These are phyloP conservation scores for Popillia japonica DNA, from an alignment of 1,140 invertebrate species.

Conservation along the genomic window DNA sequence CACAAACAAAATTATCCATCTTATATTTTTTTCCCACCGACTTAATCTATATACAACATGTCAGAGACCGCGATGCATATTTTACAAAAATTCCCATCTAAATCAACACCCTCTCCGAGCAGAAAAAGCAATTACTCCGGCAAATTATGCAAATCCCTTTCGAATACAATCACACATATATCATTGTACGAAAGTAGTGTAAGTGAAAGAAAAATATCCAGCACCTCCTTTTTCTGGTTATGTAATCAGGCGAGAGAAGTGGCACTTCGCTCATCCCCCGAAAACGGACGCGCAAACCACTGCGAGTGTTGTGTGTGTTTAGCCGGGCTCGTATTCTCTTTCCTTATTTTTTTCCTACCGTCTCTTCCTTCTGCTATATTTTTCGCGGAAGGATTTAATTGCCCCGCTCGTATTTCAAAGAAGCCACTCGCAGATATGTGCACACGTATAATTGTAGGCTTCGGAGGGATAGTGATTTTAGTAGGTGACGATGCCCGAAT, in stretches of 20 bases:
- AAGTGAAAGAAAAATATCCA: conserved; percentile 41
- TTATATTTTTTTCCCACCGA: too few relatives aligned
- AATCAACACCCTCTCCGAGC: conserved; percentile 26
- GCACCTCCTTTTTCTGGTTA: conserved; percentile 48
- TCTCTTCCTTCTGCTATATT: not conserved
- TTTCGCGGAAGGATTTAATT: conserved; percentile 15
- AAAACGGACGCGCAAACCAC: not conserved
- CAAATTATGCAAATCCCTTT: conserved; percentile 34
- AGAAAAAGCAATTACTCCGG: conserved; percentile 25
- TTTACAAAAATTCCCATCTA: conserved; percentile 22
- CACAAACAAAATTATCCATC: too few relatives aligned
- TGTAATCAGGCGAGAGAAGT: conserved; percentile 36
- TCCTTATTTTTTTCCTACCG: not conserved
- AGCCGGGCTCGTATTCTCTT: not conserved
- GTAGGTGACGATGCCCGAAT: too few relatives aligned
- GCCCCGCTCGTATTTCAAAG: conserved; percentile 5
- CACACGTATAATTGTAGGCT: not conserved
- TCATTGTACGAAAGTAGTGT: conserved; percentile 34
- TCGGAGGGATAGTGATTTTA: too few relatives aligned
- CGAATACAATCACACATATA: conserved; percentile 38
- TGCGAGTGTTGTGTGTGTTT: not conserved
- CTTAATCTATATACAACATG: too few relatives aligned
- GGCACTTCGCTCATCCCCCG: conserved; percentile 31
- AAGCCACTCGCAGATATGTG: conserved; percentile 1
- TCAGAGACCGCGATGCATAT: not conserved